Evolutionary conservation across 2,888 invertebrate genomes (phyloP).

Genomic region (Busseola fusca): DNA sequence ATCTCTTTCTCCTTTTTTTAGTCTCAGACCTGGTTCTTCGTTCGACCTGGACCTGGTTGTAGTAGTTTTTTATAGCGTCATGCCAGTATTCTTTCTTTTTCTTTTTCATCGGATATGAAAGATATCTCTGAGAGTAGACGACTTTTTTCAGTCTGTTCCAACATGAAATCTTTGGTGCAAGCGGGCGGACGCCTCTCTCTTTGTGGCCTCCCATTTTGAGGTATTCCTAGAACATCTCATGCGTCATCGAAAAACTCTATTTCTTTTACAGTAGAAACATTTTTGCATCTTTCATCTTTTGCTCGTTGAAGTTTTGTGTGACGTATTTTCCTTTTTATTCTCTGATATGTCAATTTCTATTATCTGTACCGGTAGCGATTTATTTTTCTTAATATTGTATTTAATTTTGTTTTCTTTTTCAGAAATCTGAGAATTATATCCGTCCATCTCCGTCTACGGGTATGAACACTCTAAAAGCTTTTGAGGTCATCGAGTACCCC

Average conservation of each 20-base stretch:
- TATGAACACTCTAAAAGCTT: slow-evolving; percentile 1
- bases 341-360: not conserved
- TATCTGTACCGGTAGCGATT: not conserved
- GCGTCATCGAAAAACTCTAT: slow-evolving; percentile 1
- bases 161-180: not conserved
- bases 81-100: not conserved
- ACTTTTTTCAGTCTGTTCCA: not conserved
- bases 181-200: not conserved
- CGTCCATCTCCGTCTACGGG: not conserved
- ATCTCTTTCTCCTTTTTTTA: too few species aligned
- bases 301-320: not conserved
- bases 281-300: too few species aligned
- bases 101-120: slow-evolving; percentile 3
- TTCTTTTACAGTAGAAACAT: not conserved
- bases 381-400: too few species aligned
- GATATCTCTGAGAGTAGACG: slow-evolving; percentile 1
- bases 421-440: too few species aligned
- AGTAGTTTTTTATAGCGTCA: slow-evolving; percentile 1
- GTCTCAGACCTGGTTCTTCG: too few species aligned
- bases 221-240: not conserved
- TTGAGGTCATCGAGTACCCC: not conserved
- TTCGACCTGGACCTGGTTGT: too few species aligned
- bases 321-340: not conserved
- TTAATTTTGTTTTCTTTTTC: too few species aligned
- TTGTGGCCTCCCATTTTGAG: not conserved